Percentiles rank a stretch among this genome's conserved stretches.
phyloP scores from a whole-genome alignment of 2,113 vertebrate species.

The Amblyopsis rosae region DNA sequence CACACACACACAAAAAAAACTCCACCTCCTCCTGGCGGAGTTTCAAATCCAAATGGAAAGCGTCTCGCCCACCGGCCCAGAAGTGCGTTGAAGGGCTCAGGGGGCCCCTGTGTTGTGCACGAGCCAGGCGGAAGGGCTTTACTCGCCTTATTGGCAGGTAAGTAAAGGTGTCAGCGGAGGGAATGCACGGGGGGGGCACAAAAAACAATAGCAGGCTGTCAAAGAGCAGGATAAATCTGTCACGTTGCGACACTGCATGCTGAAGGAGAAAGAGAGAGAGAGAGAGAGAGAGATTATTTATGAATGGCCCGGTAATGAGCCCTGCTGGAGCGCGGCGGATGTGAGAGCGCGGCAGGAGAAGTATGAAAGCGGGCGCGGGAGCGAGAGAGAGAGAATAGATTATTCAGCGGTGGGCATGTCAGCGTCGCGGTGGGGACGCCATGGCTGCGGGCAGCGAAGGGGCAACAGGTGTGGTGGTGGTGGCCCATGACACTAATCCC shows the following conservation, averaged over 20 bases:
- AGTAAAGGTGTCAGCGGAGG: constrained; percentile 27
- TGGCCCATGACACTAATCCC: constrained; percentile 75
- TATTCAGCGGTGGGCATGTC: constrained; percentile 68
- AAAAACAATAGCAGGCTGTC: constrained; percentile 44
- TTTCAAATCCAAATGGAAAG: constrained; percentile 74
- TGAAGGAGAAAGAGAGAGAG: constrained; percentile 29
- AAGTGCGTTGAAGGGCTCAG: constrained; percentile 30
- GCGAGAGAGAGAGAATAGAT: constrained; percentile 68
- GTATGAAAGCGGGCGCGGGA: constrained; percentile 11
- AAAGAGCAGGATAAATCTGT: constrained; percentile 54
- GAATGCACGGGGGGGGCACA: constrained; percentile 11
- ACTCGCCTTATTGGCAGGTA: constrained; percentile 42
- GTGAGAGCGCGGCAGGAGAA: constrained; percentile 46
- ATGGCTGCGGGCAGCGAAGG: constrained; percentile 61
- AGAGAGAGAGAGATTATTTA: constrained; percentile 47
- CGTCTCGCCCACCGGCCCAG: constrained; percentile 42
- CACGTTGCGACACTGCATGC: constrained; percentile 29
- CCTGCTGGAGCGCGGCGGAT: constrained; percentile 49
- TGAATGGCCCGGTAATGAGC: constrained; percentile 72
- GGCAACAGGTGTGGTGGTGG: constrained; percentile 75
- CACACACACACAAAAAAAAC: neutral
- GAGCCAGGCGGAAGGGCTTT: constrained; percentile 44
- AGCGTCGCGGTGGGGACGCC: constrained; percentile 54
- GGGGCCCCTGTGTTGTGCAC: constrained; percentile 19
- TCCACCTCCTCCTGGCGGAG: constrained; percentile 68